Conservation (phyloP, 2,113 vertebrate genomes). For the Urocitellus parryii region DNA sequence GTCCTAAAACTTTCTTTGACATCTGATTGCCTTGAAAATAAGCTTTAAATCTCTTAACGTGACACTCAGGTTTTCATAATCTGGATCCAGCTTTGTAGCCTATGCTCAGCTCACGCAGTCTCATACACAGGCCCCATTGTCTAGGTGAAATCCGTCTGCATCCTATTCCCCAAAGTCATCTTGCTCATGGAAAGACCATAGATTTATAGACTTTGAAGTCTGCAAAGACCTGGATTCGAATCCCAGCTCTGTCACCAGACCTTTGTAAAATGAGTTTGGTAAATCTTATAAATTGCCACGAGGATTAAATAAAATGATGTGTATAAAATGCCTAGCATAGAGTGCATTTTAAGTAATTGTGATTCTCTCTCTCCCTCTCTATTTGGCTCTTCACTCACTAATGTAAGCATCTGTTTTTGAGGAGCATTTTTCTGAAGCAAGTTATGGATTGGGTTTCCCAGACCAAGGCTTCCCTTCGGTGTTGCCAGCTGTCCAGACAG, state of each 20-base stretch:
- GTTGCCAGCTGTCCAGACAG: neutral
- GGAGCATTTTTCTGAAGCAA: neutral
- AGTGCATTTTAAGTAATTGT: neutral
- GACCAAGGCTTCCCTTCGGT: neutral
- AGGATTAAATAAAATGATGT: neutral
- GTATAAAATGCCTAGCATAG: neutral
- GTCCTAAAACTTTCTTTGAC: neutral
- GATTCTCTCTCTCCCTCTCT: neutral
- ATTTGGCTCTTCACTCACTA: neutral
- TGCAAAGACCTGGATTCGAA: neutral
- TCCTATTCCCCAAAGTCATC: neutral
- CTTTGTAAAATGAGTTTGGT: neutral
- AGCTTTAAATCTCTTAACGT: neutral
- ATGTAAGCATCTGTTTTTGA: neutral
- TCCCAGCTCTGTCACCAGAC: neutral
- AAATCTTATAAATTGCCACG: neutral
- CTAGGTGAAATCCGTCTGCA: neutral
- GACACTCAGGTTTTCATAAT: neutral
- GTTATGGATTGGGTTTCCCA: neutral
- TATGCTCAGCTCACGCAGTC: neutral
- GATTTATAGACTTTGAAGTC: neutral
- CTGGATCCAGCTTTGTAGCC: neutral
- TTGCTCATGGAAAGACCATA: neutral
- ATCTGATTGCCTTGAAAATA: neutral
- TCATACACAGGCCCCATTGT: neutral